Base-by-base conservation (phyloP, 2,113 vertebrate species). In the Perca schrenkii region DNA sequence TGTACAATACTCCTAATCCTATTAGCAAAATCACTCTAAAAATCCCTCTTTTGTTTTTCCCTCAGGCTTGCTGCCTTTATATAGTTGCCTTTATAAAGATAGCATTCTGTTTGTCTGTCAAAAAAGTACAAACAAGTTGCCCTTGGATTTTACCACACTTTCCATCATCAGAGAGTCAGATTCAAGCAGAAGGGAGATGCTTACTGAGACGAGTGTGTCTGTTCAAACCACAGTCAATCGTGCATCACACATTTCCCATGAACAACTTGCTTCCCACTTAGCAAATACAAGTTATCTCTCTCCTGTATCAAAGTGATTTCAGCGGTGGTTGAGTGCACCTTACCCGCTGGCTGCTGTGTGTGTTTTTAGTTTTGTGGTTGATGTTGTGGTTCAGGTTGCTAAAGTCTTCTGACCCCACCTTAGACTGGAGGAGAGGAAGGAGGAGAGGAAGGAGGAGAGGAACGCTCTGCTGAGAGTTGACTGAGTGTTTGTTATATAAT, bases 401-500 rank as follows among this genome's bases (percentile, higher is more conserved):
- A 2, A 70, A 36, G 43, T 75, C 49, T 50, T 53, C 72, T 77
- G 80, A 82, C 72, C 60, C 56, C 15, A 3, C 34, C 34, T 66
- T 28, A 68, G 62, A 61, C 74, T 47, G 68, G 31, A 57, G 57
- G 40, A 50, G 19, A 77, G 60, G 50, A 77, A 65, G 64, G 28
- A 70, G 43, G 54, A 65, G 70, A 67, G 60, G 50, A 77, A 65
- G 64, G 28, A 70, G 34, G 54, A 65, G 70, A 67, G 40, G 15
- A 65, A 12, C 0, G 5, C 65, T 77, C n/a, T 43, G 31, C 83
- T 56, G 73, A 70, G 79, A 79, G 54, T 17, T 77, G 53, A 58
- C 80, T 79, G 31, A 31, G 46, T 31, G 65, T 66, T 74, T 68
- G 52, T 79, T 84, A 77, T 64, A 16, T 79, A 76, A 85, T 66